Base-by-base conservation (phyloP, 2,888 invertebrate genomes). In the Unio pictorum region DNA sequence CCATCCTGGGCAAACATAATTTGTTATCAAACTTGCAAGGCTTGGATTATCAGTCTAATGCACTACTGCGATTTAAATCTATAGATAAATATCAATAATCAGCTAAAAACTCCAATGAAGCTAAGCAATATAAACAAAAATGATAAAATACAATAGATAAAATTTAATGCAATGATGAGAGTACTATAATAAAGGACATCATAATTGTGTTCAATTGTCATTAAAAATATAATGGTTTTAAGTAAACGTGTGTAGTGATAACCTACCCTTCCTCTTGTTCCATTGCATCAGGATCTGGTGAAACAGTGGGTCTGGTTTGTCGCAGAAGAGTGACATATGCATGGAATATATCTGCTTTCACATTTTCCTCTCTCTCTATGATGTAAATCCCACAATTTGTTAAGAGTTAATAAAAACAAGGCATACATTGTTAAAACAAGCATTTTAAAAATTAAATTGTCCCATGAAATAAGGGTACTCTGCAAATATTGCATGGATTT, bases 331-430 rank as follows among this genome's bases (percentile, higher is more conserved):
- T 96, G 69, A 98, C 95, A 89, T 98, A 99, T 0, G 98, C 98
- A 87, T 97, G 96, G 88, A 99, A 95, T 76, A 99, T 97, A 89
- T 99, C 99, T 45, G 97, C 96, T 88, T 99, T 98, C 0, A 99
- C 99, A 90, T 98, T 99, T 91, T 99, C 99, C 91, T 99, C 99
- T 56, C 99, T 93, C 90, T 99, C 98, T 95, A 88, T 11, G 15
- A 45, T 45, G 15, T 45, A 45, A 34, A 34, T 34, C 34, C 34
- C 34, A 34, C 34, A 34, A 45, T 45, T 45, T 45, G 45, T 45
- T 45, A 45, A 45, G 45, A 15, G 45, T 45, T 45, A 45, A 45
- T 66, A 77, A 78, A 69, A 62, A 75, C 30, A 61, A 57, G n/a
- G 65, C 55, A 69, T 64, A 55, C 26, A 59, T 26, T 60, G 23